These are phyloP conservation scores for Caerostris darwini DNA, from an alignment of 1,140 invertebrate species.

Conservation along the genomic window DNA sequence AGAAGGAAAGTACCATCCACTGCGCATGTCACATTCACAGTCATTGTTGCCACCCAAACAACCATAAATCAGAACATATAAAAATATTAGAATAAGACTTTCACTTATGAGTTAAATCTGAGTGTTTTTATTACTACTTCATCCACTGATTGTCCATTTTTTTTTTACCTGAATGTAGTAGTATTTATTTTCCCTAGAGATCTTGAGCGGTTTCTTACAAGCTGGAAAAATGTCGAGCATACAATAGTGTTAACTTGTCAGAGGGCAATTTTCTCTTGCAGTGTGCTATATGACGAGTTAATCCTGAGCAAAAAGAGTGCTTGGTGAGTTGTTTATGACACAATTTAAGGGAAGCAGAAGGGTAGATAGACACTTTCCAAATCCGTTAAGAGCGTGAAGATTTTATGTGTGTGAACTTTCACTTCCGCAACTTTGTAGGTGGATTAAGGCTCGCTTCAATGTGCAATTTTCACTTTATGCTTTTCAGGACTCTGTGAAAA, in stretches of 20 bases:
- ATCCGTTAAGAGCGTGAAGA: slow-evolving; percentile 30
- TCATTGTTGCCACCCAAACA: slow-evolving; percentile 5
- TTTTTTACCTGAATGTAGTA: not conserved
- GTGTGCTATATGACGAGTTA: not conserved
- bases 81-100: not conserved
- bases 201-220: not conserved
- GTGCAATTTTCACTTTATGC: not conserved
- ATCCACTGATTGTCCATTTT: not conserved
- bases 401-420: not conserved
- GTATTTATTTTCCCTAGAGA: not conserved
- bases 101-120: not conserved
- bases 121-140: not conserved
- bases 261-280: not conserved
- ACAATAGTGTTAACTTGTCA: not conserved
- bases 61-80: slow-evolving; percentile 23
- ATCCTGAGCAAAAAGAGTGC: not conserved
- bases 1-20: not conserved
- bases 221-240: not conserved
- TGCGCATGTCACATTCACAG: not conserved
- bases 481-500: not conserved
- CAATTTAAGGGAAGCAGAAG: not conserved
- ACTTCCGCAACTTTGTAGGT: not conserved
- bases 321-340: slow-evolving; percentile 21
- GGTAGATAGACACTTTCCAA: not conserved
- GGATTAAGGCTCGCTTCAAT: not conserved